Conservation (phyloP, 1,140 invertebrate genomes). For the Drosophila miranda region DNA sequence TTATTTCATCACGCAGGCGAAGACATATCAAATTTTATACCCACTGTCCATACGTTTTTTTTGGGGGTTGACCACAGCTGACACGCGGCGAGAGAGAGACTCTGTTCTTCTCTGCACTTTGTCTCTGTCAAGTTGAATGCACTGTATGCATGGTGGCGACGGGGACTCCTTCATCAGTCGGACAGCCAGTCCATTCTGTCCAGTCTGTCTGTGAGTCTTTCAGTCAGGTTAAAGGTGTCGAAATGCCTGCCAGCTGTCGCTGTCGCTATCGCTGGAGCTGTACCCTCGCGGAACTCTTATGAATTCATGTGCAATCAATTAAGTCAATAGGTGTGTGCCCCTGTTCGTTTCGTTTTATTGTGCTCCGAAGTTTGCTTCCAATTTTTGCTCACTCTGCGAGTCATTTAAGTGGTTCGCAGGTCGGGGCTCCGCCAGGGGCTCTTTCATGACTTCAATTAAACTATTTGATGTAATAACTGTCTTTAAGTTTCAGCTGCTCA, state of each 20-base stretch:
- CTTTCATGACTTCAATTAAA: slow-evolving; percentile 48
- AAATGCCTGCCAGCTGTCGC: slow-evolving; percentile 33
- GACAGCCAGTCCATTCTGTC: no score
- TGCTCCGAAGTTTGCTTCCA: slow-evolving; percentile 6
- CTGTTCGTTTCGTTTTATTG: slow-evolving; percentile 17
- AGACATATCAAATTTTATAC: slow-evolving; percentile 58
- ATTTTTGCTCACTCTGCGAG: slow-evolving; percentile 19
- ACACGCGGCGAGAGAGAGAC: slow-evolving; percentile 19
- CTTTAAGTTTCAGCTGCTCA: slow-evolving; percentile 5
- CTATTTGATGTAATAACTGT: slow-evolving; percentile 19
- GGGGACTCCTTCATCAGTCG: slow-evolving; percentile 1
- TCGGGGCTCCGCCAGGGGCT: slow-evolving; percentile 9
- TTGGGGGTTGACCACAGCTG: slow-evolving; percentile 57
- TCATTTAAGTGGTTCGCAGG: slow-evolving; percentile 5
- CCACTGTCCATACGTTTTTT: slow-evolving; percentile 21
- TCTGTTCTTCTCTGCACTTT: slow-evolving; percentile 42
- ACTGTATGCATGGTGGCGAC: slow-evolving; percentile 14
- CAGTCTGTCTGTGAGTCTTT: not conserved
- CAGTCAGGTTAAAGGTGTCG: slow-evolving; percentile 62
- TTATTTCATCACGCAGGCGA: slow-evolving; percentile 44
- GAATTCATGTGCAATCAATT: slow-evolving; percentile 71
- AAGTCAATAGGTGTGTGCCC: slow-evolving; percentile 68
- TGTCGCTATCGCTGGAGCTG: not conserved
- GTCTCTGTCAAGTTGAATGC: slow-evolving; percentile 59
- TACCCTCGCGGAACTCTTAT: slow-evolving; percentile 28